Base-by-base conservation (phyloP, 2,888 invertebrate genomes). In the Rhamnusium bicolor region DNA sequence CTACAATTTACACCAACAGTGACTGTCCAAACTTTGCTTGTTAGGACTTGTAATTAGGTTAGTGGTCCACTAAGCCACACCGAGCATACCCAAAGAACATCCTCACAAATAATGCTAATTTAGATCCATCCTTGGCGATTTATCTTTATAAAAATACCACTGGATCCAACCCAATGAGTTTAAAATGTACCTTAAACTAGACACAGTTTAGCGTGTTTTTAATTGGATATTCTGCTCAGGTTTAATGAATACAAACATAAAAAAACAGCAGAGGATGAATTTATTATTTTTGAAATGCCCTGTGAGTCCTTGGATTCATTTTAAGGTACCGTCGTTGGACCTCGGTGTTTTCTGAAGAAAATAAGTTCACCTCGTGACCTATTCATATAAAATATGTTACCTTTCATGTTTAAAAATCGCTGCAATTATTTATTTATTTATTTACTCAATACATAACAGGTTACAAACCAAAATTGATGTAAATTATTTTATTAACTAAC, bases 81-180 rank as follows among this genome's bases (percentile, higher is more conserved):
- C 40, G n/a, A 40, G 40, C 40, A n/a, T 46, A 61, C 63, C 51
- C 63, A 10, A 47, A 14, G 49, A 63, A 63, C 63, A 63, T 63
- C 63, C 49, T 27, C 63, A 49, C 49, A 49, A 46, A 63, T 63
- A 63, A 63, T 47, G 47, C 63, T 49, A 63, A 63, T 65, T 65
- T 54, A 53, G 40, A 32, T 65, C 53, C 27, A 24, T 32, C 53
- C 53, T 65, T 51, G 19, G 32, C 32, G 24, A 32, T 29, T 51
- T 51, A 29, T 51, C 63, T 51, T 21, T 27, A 29, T 49, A 65
- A 65, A 65, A 65, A 65, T 65, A 18, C 51, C 51, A 27, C n/a
- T 27, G n/a, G 0, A 24, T 27, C 27, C 27, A n/a, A 2, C n/a
- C 24, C 24, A 54, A 54, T 54, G 54, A 54, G 54, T 27, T 54